Evolutionary conservation across 1,140 invertebrate genomes (phyloP).

Genomic region (Lepidostoma basale): DNA sequence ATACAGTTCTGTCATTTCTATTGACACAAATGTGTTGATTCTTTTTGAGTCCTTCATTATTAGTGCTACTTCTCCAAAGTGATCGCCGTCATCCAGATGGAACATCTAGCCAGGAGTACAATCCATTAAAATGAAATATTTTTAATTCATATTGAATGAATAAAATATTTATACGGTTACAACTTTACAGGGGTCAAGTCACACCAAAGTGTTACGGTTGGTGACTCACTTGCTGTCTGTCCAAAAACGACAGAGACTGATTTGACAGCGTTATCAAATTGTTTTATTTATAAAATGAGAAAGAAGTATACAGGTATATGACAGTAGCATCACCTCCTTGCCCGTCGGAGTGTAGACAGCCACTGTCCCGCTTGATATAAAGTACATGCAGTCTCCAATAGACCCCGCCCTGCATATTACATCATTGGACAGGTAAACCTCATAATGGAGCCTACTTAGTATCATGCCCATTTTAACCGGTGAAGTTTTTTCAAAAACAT

Average conservation of each 20-base stretch:
- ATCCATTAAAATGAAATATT: too few relatives aligned
- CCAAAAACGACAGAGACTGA: too few relatives aligned
- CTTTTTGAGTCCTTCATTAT: constrained; percentile 60
- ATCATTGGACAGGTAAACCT: constrained; percentile 51
- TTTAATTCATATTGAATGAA: constrained; percentile 6
- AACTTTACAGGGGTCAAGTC: too few relatives aligned
- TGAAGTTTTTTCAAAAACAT: constrained; percentile 47
- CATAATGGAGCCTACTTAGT: constrained; percentile 48
- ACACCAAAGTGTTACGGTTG: too few relatives aligned
- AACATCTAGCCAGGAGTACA: too few relatives aligned
- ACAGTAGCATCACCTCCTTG: constrained; percentile 55
- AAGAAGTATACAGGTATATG: neutral
- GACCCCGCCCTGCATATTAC: constrained; percentile 61
- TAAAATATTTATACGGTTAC: neutral
- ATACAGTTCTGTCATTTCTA: constrained; percentile 64
- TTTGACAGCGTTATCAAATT: too few relatives aligned
- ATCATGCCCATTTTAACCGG: constrained; percentile 46
- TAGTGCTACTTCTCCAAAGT: constrained; percentile 63
- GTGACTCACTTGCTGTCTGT: too few relatives aligned
- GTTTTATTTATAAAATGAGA: neutral
- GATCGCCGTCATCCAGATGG: constrained; percentile 60
- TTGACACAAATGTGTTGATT: constrained; percentile 59
- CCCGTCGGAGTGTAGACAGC: constrained; percentile 65
- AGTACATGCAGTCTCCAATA: constrained; percentile 66
- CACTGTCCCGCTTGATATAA: constrained; percentile 63